Percentiles rank a stretch among this genome's conserved stretches.
These are phyloP conservation scores for Emberiza fucata DNA, from an alignment of 2,113 vertebrate species.

Conservation along the genomic window DNA sequence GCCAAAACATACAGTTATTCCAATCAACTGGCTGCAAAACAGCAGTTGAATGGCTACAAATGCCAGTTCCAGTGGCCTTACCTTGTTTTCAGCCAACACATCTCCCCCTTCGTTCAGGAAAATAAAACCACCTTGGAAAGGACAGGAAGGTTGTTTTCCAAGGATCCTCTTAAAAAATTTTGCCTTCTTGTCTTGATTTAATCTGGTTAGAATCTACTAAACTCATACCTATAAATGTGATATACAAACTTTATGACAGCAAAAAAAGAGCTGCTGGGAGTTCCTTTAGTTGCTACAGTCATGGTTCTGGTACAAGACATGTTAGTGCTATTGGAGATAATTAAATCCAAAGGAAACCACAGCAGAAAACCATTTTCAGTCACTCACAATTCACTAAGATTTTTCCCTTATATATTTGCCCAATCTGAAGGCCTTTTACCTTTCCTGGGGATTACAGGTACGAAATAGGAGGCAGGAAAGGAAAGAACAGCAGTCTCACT, in stretches of 20 bases:
- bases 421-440: not conserved
- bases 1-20: not conserved
- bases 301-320: not conserved
- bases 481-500: not conserved
- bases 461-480: not conserved
- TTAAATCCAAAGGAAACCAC: not conserved
- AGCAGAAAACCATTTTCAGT: not conserved
- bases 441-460: not conserved
- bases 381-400: not conserved
- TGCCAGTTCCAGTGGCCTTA: not conserved
- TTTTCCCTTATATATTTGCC: not conserved
- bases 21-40: not conserved
- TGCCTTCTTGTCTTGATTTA: not conserved
- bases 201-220: not conserved
- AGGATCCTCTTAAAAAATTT: not conserved
- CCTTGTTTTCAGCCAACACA: not conserved
- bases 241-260: not conserved
- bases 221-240: not conserved
- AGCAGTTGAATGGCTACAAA: not conserved
- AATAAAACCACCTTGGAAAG: not conserved
- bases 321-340: not conserved
- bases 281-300: not conserved
- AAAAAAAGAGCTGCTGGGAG: not conserved
- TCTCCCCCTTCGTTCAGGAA: not conserved
- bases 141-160: not conserved